Evolutionary conservation across 2,797 vertebrate species (phyloP), one percentile per base, ranked within the genome.

Genomic region (Gadopsis bispinosus): DNA sequence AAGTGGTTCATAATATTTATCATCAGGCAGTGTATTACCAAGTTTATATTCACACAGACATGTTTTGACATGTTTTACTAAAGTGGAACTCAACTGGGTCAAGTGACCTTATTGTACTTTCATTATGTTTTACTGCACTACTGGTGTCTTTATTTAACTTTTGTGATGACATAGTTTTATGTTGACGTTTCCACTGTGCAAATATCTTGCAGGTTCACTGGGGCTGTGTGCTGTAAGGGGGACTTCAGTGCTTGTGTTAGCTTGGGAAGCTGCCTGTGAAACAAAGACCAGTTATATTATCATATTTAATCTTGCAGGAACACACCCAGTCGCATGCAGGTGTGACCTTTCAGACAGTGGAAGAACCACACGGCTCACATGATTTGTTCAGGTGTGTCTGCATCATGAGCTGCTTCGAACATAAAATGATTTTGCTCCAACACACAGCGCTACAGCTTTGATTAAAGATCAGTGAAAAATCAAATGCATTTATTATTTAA

Each of bases 301-400:
- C 5, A 20, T 10, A 17, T 8, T 37, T 58, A 16, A 56, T 61
- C 29, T 14, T 39, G 26, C 47, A 29, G 16, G n/a, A 62, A 75
- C 85, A 90, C 87, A 81, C 82, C 83, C 76, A 75, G 71, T 73
- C n/a, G 80, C 68, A 67, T 17, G 71, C 64, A 84, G 75, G 81
- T 75, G 45, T 65, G 43, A 75, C 64, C 22, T 66, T 14, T 54
- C 26, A 63, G 9, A 26, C 12, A 20, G 14, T 16, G 7, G 2
- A 50, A 16, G 45, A 41, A 66, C 41, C 39, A 67, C 53, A 58
- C 41, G 20, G 3, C 41, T 54, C 39, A 35, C 1, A 14, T 50
- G 56, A 53, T 29, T 39, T 39, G 31, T 72, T 68, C 37, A 72
- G 19, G 55, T 75, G 48, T 41, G 63, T 62, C 37, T 51, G n/a